Evolutionary conservation across 2,797 vertebrate species (phyloP), one percentile per base, ranked within the genome.

Genomic region (Macropus fuliginosus): DNA sequence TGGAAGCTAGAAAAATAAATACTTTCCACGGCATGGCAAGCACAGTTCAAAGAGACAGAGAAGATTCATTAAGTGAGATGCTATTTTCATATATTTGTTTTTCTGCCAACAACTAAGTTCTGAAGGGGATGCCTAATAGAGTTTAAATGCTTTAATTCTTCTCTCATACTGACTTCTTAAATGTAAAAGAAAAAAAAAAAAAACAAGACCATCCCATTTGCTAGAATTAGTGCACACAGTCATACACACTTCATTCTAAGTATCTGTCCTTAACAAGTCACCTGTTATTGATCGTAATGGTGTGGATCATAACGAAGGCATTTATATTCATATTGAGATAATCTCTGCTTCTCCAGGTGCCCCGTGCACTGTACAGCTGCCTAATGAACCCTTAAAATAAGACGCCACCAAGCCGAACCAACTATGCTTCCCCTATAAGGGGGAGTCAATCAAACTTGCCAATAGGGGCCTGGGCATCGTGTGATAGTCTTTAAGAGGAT

Each of bases 1-100:
- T 2, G 40, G 96, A 94, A 97, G 66, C 96, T 97, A 96, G 97
- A 96, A 95, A 97, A 97, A 97, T 95, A 97, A 97, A 97, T 96
- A 97, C 96, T 97, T 96, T 94, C 95, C 95, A 91, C 11, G 93
- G 91, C 90, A 46, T 95, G 56, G 91, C 95, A 92, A 96, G 81
- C 81, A 96, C 27, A 95, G 94, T 91, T 96, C 96, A 55, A 93
- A 96, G 94, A 93, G 91, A 50, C 52, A 54, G 1, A 54, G 54
- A 96, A 92, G 94, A 96, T 95, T 96, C 96, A 93, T 97, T 97
- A 95, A 96, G 95, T 90, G 87, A 96, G 66, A 93, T 29, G 94
- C 96, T n/a, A 52, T 91, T 97, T 96, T 96, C 95, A 95, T 95
- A 92, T 52, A 94, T 13, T 56, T 54, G n/a, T 89, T 93, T 95